A percentile compares a stretch with the other conserved stretches of the same genome.
These are phyloP conservation scores for Mungos mungo DNA, from an alignment of 2,113 vertebrate species.

Conservation along the genomic window DNA sequence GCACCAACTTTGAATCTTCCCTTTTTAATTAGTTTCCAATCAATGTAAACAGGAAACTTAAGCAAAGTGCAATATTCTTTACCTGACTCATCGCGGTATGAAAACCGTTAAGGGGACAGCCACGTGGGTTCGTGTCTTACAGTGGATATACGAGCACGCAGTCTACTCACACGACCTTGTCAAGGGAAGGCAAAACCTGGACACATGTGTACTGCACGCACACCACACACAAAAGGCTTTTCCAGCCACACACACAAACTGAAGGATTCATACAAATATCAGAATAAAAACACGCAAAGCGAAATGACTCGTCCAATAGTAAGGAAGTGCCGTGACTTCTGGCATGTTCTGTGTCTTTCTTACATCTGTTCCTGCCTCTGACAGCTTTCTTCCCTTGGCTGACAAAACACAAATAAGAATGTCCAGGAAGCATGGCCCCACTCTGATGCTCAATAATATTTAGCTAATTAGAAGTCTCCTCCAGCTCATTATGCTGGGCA, in stretches of 20 bases:
- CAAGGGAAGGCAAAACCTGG: background rate
- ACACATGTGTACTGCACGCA: background rate
- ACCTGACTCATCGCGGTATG: background rate
- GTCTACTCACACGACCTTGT: background rate
- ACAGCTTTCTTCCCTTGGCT: conserved; percentile 85
- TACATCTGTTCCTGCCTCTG: conserved; percentile 86
- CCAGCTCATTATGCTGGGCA: conserved; percentile 57
- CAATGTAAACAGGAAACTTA: background rate
- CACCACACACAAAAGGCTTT: background rate
- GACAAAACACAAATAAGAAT: conserved; percentile 57
- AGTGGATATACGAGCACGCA: background rate
- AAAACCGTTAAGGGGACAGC: background rate
- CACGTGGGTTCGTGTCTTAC: background rate
- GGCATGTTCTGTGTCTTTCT: conserved; percentile 86
- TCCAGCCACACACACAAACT: background rate
- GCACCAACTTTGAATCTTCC: conserved; percentile 56
- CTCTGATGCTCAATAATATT: conserved; percentile 65
- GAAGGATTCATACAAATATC: conserved; percentile 79
- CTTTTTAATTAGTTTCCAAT: background rate
- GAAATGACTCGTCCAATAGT: conserved; percentile 84
- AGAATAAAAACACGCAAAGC: conserved; percentile 86
- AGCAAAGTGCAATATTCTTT: background rate
- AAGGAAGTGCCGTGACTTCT: conserved; percentile 80
- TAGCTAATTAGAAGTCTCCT: conserved; percentile 69
- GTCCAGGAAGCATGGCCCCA: conserved; percentile 28